Base-by-base conservation (phyloP, 92 coral and sea anemone species). In the Epizoanthus rinbou region DNA sequence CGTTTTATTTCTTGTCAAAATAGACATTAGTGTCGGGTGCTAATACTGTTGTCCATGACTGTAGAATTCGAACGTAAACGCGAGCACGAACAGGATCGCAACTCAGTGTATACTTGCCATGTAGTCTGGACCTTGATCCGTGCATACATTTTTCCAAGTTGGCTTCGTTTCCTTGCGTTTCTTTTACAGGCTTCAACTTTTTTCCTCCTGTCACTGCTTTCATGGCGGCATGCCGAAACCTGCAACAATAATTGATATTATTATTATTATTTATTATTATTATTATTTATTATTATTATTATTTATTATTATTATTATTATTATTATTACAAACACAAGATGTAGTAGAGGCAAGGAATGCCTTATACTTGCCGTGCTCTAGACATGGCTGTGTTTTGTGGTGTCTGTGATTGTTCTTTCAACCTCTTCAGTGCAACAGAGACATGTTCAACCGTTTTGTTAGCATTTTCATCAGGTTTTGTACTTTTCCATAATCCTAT, bases 401-500 rank as follows among this genome's bases (percentile, higher is more conserved):
- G 93, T 33, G 86, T 87, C 11, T 89, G 89, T 3, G 84, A 75
- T 4, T 86, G 79, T 79, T 91, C 93, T 41, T 91, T 91, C 53
- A 88, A 68, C 74, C 88, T 88, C 75, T 81, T 87, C 54, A 93
- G 74, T 15, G 98, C 98, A 24, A 85, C 54, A n/a, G 90, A 91
- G 17, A 93, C 90, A 84, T 84, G 83, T 57, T 92, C 88, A 6
- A 82, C 93, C 22, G 98, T 91, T 80, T 89, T 88, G 64, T 91
- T 93, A 57, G 89, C 91, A 86, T 93, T 91, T 22, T 75, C 85
- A 54, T 89, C 88, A 1, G 95, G 98, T 60, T 91, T 91, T 64
- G 88, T 86, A 15, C 88, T 90, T 73, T 84, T 88, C 98, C 98
- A 93, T 74, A 93, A 17, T 24, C 90, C 88, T 24, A 93, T 87